Evolutionary conservation across 2,797 vertebrate species (phyloP).

Genomic region (Passerculus sandwichensis): DNA sequence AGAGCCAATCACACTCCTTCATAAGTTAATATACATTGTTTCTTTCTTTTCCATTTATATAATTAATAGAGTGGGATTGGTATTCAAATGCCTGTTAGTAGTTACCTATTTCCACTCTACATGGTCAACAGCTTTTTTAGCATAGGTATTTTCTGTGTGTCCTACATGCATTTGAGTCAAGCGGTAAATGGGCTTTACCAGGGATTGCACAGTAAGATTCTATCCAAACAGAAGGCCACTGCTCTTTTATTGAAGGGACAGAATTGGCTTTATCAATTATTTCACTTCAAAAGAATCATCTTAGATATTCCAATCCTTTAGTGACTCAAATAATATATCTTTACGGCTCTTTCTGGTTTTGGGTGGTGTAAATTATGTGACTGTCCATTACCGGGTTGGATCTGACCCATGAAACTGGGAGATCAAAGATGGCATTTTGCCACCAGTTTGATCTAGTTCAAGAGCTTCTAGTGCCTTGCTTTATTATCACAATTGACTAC

Average conservation of each 20-base stretch:
- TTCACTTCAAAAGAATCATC: background rate
- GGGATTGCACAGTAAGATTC: background rate
- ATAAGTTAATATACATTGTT: background rate
- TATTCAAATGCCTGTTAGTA: background rate
- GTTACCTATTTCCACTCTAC: background rate
- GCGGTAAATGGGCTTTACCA: background rate
- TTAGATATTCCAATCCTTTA: background rate
- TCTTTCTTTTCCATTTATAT: background rate
- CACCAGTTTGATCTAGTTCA: background rate
- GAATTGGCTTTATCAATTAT: background rate
- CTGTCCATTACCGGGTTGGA: background rate
- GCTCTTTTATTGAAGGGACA: background rate
- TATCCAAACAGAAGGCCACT: background rate
- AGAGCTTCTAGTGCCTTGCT: background rate
- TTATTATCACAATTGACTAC: background rate
- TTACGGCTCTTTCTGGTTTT: background rate
- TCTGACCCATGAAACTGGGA: background rate
- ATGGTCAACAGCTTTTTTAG: background rate
- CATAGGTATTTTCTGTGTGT: background rate
- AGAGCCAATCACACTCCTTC: background rate
- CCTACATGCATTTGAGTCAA: background rate
- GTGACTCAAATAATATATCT: background rate
- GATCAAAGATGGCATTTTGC: background rate
- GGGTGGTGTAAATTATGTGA: accelerated
- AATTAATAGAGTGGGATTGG: background rate